Base-by-base conservation (phyloP, 2,797 vertebrate genomes). In the Rhynchotus rufescens region DNA sequence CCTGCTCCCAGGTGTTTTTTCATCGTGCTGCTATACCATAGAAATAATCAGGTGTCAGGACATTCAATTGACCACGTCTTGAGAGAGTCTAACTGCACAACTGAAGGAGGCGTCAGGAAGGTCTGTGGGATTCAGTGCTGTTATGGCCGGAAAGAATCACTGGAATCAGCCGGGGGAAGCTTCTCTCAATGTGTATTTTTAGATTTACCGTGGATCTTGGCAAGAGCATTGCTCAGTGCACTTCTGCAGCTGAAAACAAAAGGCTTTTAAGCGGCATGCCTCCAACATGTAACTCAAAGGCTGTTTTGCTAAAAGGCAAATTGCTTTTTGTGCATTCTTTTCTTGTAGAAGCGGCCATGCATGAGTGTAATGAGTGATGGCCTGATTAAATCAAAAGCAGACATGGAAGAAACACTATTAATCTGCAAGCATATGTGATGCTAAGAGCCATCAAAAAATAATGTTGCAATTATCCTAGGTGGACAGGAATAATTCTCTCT, bases 301-400 rank as follows among this genome's bases (percentile, higher is more conserved):
- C 84, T 90, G 62, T 54, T 66, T 66, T 83, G 69, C 56, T 49
- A n/a, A 47, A 81, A 89, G 56, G 30, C 44, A n/a, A 84, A 47
- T 57, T 80, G 72, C 1, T 36, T 65, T 65, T 84, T 59, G 2
- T 64, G 4, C 32, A 13, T 82, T 89, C 80, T 89, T 66, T 72
- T 90, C 86, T 81, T 84, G 88, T 79, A 76, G 88, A 92, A 57
- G 17, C 1, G 2, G 68, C 86, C 80, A 64, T 86, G 94, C 74
- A 64, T 88, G 92, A 82, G 71, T 67, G 85, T 89, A 95, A 86
- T 92, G 84, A 95, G 80, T 88, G 88, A 93, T 82, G 88, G 59
- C 76, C 88, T 90, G 79, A 87, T 95, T 94, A 94, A 95, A 95
- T 92, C 90, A 94, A 92, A 91, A 80, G 84, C 85, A 94, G 90